Evolutionary conservation across 2,888 invertebrate genomes (phyloP).

Genomic region (Craniophora ligustri): DNA sequence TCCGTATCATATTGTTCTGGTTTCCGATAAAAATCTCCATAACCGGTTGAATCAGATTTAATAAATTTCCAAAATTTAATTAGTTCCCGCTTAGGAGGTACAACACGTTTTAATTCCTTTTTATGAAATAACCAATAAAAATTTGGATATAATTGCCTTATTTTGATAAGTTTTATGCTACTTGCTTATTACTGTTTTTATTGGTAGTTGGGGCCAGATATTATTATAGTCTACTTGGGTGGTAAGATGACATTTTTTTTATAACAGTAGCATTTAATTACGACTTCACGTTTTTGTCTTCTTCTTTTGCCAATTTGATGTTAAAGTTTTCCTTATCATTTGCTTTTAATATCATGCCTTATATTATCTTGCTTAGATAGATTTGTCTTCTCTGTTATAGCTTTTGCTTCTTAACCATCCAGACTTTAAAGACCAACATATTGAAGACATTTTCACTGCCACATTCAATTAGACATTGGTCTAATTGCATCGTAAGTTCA

Average conservation of each 20-base stretch:
- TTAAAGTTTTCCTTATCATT: too few relatives aligned
- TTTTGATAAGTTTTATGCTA: slow-evolving; percentile 56
- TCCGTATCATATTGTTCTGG: slow-evolving; percentile 48
- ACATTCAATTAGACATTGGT: too few relatives aligned
- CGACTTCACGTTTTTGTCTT: too few relatives aligned
- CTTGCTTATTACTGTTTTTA: slow-evolving; percentile 50
- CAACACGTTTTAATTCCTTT: slow-evolving; percentile 44
- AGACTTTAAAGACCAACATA: too few relatives aligned
- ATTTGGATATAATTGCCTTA: slow-evolving; percentile 64
- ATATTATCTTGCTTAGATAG: too few relatives aligned
- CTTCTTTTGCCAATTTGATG: too few relatives aligned
- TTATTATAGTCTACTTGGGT: slow-evolving; percentile 44
- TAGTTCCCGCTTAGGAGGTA: slow-evolving; percentile 54
- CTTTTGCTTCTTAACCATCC: too few relatives aligned
- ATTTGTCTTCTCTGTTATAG: too few relatives aligned
- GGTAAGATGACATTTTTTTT: slow-evolving; percentile 19
- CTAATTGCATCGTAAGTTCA: too few relatives aligned
- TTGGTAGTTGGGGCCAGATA: slow-evolving; percentile 19
- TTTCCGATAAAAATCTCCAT: slow-evolving; percentile 49
- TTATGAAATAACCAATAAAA: slow-evolving; percentile 59
- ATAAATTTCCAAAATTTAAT: slow-evolving; percentile 51
- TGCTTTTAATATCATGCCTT: too few relatives aligned
- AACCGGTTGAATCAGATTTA: slow-evolving; percentile 44
- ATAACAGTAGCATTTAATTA: too few relatives aligned
- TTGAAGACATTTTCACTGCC: too few relatives aligned